Evolutionary conservation across 2,797 vertebrate genomes (phyloP).

Genomic region (Cyprinodon diabolis): DNA sequence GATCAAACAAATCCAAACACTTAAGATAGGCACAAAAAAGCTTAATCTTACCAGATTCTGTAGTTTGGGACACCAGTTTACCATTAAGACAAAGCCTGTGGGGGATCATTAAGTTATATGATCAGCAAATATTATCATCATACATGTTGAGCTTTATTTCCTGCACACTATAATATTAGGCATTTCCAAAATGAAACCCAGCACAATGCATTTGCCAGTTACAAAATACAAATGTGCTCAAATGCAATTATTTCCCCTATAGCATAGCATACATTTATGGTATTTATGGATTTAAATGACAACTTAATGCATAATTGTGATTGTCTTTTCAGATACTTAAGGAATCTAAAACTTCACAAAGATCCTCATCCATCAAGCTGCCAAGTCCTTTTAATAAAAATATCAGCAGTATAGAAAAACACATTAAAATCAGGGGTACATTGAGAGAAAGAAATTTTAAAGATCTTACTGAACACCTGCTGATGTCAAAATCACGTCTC

Average conservation of each 20-base stretch:
- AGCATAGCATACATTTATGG: neutral
- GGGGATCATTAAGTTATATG: conserved; percentile 8
- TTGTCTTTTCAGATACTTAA: neutral
- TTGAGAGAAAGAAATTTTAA: conserved; percentile 12
- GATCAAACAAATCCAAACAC: neutral
- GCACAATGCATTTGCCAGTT: neutral
- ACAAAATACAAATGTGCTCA: neutral
- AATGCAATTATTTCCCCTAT: neutral
- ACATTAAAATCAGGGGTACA: neutral
- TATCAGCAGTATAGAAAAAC: too few relatives aligned
- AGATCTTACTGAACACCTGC: conserved; percentile 93
- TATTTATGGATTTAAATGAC: too few relatives aligned
- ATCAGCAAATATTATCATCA: too few relatives aligned
- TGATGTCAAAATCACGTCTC: conserved; percentile 90
- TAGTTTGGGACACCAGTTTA: conserved; percentile 85
- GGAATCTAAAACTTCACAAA: neutral
- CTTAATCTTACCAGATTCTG: conserved; percentile 74
- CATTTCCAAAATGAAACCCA: neutral
- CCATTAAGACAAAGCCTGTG: conserved; percentile 90
- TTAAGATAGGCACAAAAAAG: neutral
- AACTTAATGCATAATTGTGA: neutral
- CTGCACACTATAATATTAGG: neutral
- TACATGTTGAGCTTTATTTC: neutral
- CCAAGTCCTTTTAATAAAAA: neutral
- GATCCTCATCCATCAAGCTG: too few relatives aligned